Percentiles rank a stretch among this genome's conserved stretches.
Conservation (phyloP, 92 coral and sea anemone genomes). For the Parazoanthus swiftii region DNA sequence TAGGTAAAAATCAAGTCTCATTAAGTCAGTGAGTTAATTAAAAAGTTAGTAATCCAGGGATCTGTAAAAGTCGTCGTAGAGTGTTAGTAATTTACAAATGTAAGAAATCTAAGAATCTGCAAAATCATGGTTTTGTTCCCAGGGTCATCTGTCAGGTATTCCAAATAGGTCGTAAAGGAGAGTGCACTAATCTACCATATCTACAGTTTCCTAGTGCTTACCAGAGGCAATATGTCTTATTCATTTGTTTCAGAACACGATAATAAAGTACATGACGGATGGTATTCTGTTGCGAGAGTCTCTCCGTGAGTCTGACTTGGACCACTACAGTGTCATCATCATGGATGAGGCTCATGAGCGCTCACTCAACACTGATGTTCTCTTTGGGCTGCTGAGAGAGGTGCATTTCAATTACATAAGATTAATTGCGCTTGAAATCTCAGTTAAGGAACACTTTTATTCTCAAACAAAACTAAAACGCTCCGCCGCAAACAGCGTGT, state of each 20-base stretch:
- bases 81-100: no score
- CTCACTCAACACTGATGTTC: conserved; percentile 95
- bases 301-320: conserved; percentile 91
- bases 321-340: conserved; percentile 93
- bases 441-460: background rate
- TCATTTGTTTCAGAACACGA: conserved; percentile 68
- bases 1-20: no score
- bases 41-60: no score
- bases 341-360: conserved; percentile 99
- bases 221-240: background rate
- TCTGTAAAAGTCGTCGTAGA: no score
- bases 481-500: no score
- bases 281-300: conserved; percentile 98
- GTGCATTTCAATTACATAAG: conserved; percentile 39
- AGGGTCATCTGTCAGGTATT: no score
- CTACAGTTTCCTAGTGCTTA: no score
- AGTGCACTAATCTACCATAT: no score
- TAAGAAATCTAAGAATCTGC: no score
- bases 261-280: conserved; percentile 98
- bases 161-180: no score
- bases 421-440: background rate
- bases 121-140: no score
- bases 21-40: no score
- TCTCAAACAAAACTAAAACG: background rate
- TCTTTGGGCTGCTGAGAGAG: conserved; percentile 97